Base-by-base conservation (phyloP, 2,113 vertebrate species). In the Tetrao urogallus region DNA sequence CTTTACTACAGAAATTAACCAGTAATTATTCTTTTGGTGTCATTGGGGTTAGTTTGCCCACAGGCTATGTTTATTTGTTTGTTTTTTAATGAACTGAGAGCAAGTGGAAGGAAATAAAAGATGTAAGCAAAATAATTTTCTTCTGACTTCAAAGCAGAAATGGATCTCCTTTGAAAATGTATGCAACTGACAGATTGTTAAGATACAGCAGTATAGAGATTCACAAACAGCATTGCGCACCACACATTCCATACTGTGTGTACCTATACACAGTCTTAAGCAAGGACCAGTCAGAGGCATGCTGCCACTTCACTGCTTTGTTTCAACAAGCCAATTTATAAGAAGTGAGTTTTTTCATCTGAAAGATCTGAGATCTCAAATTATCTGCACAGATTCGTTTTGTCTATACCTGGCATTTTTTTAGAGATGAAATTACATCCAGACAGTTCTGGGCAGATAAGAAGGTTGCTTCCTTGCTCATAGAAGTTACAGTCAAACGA, bases 391-490 rank as follows among this genome's bases (percentile, higher is more conserved):
- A 78, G 65, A 69, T 89, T 83, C 20, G 28, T 22, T 88, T 94
- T 81, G 64, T 57, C n/a, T 63, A 84, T 58, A 48, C 36, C 54
- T 65, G 28, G 50, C 32, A 57, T 8, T 16, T 89, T 92, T 92
- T 89, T 65, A 89, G 78, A 69, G 52, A 87, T 45, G 77, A 88
- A 85, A 94, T 85, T 85, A 86, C 89, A 79, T 66, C 36, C 67
- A 64, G 38, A 21, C 11, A 42, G 7, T 82, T 84, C 27, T 57
- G 84, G 58, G 61, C 17, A 74, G 64, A 24, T 79, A 82, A 73
- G 32, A 79, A 76, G 40, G 45, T 30, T 85, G n/a, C 54, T 61
- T 88, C 18, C 36, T 86, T 18, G 34, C 34, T 9, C n/a, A 48
- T 4, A 75, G 38, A 84, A 67, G 3, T 10, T 81, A 20, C 10